Conservation (phyloP, 2,797 vertebrate genomes). For the Sebastiscus tertius region DNA sequence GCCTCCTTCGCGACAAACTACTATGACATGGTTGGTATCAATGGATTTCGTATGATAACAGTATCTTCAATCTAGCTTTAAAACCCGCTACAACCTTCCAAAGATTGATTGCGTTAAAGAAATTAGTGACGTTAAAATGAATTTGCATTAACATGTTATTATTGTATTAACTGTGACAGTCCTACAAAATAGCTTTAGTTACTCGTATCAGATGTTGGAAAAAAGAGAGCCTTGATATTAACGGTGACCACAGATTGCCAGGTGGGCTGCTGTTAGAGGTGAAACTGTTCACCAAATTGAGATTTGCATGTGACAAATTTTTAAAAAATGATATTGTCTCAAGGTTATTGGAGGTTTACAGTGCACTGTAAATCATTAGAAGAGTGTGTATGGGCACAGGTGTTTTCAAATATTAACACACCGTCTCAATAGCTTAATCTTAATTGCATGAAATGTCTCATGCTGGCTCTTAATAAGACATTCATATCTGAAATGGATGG, state of each 20-base stretch:
- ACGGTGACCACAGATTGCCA: not conserved
- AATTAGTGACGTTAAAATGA: too few species aligned
- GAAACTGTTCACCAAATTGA: not conserved
- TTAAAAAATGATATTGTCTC: not conserved
- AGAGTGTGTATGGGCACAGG: not conserved
- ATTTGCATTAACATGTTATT: too few species aligned
- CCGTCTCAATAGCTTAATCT: constrained; percentile 22
- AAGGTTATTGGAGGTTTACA: constrained; percentile 9
- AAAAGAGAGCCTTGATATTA: not conserved
- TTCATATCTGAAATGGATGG: constrained; percentile 47
- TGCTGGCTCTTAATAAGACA: constrained; percentile 42
- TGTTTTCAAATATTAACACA: constrained; percentile 44
- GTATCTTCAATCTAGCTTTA: too few species aligned
- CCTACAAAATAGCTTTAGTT: not conserved
- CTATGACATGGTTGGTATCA: too few species aligned
- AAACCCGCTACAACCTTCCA: too few species aligned
- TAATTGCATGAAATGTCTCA: constrained; percentile 34
- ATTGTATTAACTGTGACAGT: too few species aligned
- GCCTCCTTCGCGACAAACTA: too few species aligned
- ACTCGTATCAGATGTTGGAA: not conserved
- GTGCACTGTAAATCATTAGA: not conserved
- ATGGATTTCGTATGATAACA: too few species aligned
- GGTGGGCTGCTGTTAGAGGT: not conserved
- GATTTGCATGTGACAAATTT: not conserved
- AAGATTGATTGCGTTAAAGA: too few species aligned